Base-by-base conservation (phyloP, 2,113 vertebrate genomes). In the Rhinoptilus africanus region DNA sequence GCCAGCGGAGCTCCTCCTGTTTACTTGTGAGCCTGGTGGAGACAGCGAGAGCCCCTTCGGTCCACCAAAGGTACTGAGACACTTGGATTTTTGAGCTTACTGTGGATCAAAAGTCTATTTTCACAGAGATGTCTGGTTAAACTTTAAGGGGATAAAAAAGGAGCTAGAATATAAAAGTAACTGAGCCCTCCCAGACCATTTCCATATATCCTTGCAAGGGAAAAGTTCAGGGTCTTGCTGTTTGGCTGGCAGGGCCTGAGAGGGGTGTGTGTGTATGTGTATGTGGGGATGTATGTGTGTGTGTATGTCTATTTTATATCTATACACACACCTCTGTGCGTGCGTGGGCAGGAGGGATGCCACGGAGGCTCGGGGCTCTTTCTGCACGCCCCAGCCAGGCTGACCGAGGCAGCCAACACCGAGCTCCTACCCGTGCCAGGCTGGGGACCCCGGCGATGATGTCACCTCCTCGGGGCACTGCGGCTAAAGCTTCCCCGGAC, bases 221-320 rank as follows among this genome's bases (percentile, higher is more conserved):
- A 28, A 39, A 48, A 13, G 39, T 85, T 39, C 1, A 13, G 27
- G 18, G 18, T 37, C n/a, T 67, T 76, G 30, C 53, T 51, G 24
- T 62, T 14, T 6, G 37, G 20, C 30, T 59, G 53, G 2, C 45
- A 63, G 48, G 51, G 37, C 4, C 24, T 13, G 53, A 43, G 48
- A 30, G 10, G 14, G 37, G 27, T 1, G 32, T 37, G 39, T 37
- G 22, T 28, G 4, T 41, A 0, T 39, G 4, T 41, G 6, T 17
- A 15, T 8, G 13, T 22, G 12, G n/a, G n/a, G n/a, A 0, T 39
- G 4, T 41, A 0, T 39, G 4, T 41, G 6, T 17, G 19, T 8
- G 13, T 22, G 12, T 43, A 3, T 45, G 6, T n/a, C 3, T 69
- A 30, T 54, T n/a, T 51, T n/a, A 0, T 41, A 26, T 37, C 9